These are phyloP conservation scores for Stegodyphus dumicola DNA, from an alignment of 1,140 invertebrate species.

Conservation along the genomic window DNA sequence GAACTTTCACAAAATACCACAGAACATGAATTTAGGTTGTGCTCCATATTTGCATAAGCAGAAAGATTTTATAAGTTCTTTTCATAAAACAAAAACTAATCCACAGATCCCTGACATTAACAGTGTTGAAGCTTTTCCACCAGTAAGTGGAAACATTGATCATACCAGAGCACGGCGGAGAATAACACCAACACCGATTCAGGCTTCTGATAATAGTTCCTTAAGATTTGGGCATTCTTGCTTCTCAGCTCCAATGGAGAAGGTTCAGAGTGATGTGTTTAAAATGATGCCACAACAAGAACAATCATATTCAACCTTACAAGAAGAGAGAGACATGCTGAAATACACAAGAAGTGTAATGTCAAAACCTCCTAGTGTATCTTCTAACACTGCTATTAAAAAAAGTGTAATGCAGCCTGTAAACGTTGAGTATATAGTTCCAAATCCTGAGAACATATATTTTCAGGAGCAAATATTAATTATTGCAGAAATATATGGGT, in stretches of 20 bases:
- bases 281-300: background rate
- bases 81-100: background rate
- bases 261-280: constrained; percentile 28
- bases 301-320: background rate
- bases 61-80: background rate
- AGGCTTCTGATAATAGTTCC: background rate
- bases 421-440: constrained; percentile 1
- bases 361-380: background rate
- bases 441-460: constrained; percentile 18
- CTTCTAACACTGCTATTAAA: background rate
- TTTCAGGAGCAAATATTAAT: constrained; percentile 7
- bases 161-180: constrained; percentile 11
- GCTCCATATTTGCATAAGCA: background rate
- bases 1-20: background rate
- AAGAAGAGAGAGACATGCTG: constrained; percentile 40
- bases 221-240: constrained; percentile 28
- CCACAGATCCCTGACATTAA: background rate
- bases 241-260: background rate
- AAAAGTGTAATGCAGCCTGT: background rate
- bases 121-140: constrained; percentile 39
- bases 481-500: constrained; percentile 24
- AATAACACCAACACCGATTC: constrained; percentile 43
- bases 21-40: background rate
- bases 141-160: constrained; percentile 16
- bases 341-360: constrained; percentile 10